Percentiles rank a stretch among this genome's conserved stretches.
These are phyloP conservation scores for Prunella himalayana DNA, from an alignment of 2,113 vertebrate genomes.

Conservation along the genomic window DNA sequence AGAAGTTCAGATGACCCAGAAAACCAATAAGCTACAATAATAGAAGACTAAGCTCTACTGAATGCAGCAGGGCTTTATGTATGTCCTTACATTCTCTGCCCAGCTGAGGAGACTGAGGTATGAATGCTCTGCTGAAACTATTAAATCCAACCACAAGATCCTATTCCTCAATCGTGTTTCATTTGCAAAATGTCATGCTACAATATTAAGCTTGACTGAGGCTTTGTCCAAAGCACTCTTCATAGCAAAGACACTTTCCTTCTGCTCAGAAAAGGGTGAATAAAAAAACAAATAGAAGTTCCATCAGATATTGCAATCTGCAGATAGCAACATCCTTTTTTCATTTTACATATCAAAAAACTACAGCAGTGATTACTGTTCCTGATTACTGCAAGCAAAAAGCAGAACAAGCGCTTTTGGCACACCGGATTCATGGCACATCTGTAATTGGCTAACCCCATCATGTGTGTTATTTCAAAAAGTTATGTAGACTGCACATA, in stretches of 20 bases:
- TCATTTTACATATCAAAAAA: slow-evolving; percentile 18
- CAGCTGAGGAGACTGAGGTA: neutral
- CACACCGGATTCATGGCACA: neutral
- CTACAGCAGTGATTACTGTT: neutral
- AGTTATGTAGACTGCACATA: neutral
- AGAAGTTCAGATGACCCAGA: neutral
- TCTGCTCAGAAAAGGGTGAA: neutral
- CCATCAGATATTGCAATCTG: neutral
- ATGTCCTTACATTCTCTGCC: neutral
- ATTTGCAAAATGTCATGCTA: neutral
- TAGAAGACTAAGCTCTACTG: neutral
- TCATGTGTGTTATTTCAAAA: neutral
- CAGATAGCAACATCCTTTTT: neutral
- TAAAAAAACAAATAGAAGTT: neutral
- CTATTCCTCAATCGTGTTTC: neutral
- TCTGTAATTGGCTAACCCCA: slow-evolving; percentile 38
- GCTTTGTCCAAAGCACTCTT: neutral
- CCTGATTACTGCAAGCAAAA: slow-evolving; percentile 19
- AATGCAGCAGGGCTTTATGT: neutral
- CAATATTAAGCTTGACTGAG: neutral
- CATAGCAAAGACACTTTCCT: neutral
- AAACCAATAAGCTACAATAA: neutral
- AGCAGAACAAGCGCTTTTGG: neutral
- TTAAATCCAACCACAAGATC: neutral
- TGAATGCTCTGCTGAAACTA: neutral